Evolutionary conservation across 2,888 invertebrate species (phyloP), one percentile per base, ranked within the genome.

Genomic region (Prosapia bicincta): DNA sequence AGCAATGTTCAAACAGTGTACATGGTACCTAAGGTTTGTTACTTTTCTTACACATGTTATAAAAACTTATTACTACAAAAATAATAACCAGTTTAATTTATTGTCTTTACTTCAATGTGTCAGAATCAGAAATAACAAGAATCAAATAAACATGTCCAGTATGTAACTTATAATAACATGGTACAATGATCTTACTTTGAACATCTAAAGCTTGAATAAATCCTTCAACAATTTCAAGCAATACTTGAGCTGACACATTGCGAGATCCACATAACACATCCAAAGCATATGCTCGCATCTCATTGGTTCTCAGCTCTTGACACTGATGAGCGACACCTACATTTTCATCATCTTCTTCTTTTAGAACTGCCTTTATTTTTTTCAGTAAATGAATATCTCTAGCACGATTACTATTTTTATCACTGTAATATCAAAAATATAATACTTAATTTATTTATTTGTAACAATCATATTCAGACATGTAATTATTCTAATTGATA

Each of bases 341-440:
- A 15, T 15, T 38, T 15, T 38, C 38, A 15, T 69, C 74, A 9
- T 26, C 23, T 1, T n/a, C 69, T 71, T 89, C 88, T 82, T 90
- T 91, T 20, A 94, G 84, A 78, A 89, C 87, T 65, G 89, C 89
- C 77, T 92, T 90, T 26, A 94, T 84, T 80, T 94, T 92, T 82
- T 94, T 91, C 77, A 97, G 87, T 68, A 96, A 86, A 85, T 97
- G 96, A 73, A 97, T 88, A 85, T 98, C 98, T 80, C 95, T 90
- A 0, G 96, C 93, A 81, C 93, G 90, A 81, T 93, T 92, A 76
- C 94, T 96, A 85, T 94, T 94, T 83, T 93, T 93, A 80, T 94
- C 96, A 83, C 93, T 94, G 81, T 26, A 81, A 80, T 73, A 77
- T 75, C 26, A 72, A 77, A 23, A 25, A 54, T 30, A 6, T 6